Evolutionary conservation across 2,797 vertebrate genomes (phyloP), one percentile per base, ranked within the genome.

Genomic region (Gadopsis bispinosus): DNA sequence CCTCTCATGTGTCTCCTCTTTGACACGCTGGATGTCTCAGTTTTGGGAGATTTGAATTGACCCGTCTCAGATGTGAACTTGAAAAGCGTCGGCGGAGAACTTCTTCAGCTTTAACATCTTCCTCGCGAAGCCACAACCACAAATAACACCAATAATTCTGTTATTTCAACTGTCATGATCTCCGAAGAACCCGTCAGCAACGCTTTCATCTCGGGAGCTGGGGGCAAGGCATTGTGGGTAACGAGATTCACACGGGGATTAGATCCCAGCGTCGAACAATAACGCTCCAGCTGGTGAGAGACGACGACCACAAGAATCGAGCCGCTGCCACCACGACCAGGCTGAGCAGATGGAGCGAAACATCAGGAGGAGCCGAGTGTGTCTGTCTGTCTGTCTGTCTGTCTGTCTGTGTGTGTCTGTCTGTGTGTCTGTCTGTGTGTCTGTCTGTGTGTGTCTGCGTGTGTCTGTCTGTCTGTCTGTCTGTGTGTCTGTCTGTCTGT

Each of bases 231-330:
- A 85, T 81, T 81, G 71, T 75, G 87, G 83, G 81, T 59, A 77
- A 76, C 37, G 69, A 2, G 16, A 67, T 84, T 84, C 83, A 82
- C 83, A 82, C 59, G 62, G 73, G 83, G 66, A 86, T 84, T 76
- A 86, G 67, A 77, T 75, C 58, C 4, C 33, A 80, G 51, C 11
- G 37, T 56, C 6, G 66, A 67, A 75, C 69, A 47, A 71, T 59
- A 78, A 80, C 73, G 59, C 80, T 68, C 31, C 26, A 13, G 50
- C 81, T 61, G 70, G 39, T 22, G 68, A 69, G 68, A 81, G 70
- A 47, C 6, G 19, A 5, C n/a, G 35, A 85, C 88, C 86, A 77
- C 89, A 89, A 84, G 54, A 86, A 68, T 45, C 16, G 13, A 78
- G 70, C 55, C 37, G 22, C 65, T 33, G 37, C 37, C 50, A 51